Conservation (phyloP, 2,797 vertebrate genomes). For the Tapirus indicus region DNA sequence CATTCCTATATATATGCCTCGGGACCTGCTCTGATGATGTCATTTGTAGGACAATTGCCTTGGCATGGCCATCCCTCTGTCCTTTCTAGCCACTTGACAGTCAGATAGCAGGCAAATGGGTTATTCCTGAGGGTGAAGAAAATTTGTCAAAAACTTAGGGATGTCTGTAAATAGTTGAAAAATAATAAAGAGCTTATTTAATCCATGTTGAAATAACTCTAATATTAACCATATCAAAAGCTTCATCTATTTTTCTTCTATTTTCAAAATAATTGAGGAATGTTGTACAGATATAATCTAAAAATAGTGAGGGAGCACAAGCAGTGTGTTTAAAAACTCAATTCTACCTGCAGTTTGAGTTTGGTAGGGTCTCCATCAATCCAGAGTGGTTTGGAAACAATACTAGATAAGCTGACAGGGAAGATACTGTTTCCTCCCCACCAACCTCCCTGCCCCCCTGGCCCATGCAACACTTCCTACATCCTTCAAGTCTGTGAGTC, state of each 20-base stretch:
- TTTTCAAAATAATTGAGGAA: neutral
- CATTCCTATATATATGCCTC: neutral
- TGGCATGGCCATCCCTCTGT: neutral
- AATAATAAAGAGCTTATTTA: neutral
- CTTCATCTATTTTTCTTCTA: neutral
- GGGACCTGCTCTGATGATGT: neutral
- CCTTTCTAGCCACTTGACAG: neutral
- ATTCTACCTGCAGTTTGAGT: neutral
- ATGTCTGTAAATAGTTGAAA: conserved; percentile 9
- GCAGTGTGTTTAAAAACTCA: neutral
- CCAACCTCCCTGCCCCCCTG: neutral
- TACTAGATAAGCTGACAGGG: neutral
- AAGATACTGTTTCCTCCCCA: neutral
- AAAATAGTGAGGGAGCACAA: neutral
- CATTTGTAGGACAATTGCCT: neutral
- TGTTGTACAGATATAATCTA: neutral
- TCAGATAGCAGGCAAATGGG: neutral
- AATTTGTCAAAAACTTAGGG: neutral
- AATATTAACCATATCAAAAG: neutral
- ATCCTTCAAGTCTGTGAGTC: neutral
- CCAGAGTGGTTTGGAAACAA: neutral
- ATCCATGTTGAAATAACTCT: neutral
- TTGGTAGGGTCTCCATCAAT: neutral
- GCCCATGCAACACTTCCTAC: neutral
- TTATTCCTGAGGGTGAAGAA: neutral